A percentile compares a stretch with the other conserved stretches of the same genome.
Evolutionary conservation across 2,797 vertebrate genomes (phyloP).

Genomic region (Meda fulgida): DNA sequence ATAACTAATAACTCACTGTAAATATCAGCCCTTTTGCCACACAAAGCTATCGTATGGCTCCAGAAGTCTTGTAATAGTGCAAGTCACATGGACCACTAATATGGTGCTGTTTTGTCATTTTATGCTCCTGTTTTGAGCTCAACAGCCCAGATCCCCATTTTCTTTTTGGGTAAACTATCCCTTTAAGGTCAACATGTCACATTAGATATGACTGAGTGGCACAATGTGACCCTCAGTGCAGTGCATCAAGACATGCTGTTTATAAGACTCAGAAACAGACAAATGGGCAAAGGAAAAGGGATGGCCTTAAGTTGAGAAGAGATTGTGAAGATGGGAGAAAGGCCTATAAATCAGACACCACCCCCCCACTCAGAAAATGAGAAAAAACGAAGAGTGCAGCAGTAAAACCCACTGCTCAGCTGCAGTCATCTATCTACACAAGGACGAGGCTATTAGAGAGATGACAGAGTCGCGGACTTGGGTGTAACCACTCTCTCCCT

Average conservation of each 20-base stretch:
- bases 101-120: not conserved
- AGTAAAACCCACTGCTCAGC: conserved; percentile 62
- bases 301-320: conserved; percentile 50
- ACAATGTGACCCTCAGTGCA: not conserved
- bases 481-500: conserved; percentile 53
- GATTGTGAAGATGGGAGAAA: conserved; percentile 44
- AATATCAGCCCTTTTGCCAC: not conserved
- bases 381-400: conserved; percentile 45
- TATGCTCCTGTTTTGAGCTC: conserved; percentile 7
- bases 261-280: conserved; percentile 47
- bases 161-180: conserved; percentile 1
- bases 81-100: not conserved
- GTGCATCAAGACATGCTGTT: conserved; percentile 47
- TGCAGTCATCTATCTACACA: conserved; percentile 65
- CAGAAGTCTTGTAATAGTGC: not conserved
- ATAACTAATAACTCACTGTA: not conserved
- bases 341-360: conserved; percentile 58
- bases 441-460: conserved; percentile 64
- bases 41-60: not conserved
- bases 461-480: conserved; percentile 61
- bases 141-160: not conserved
- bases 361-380: conserved; percentile 46
- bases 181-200: conserved; percentile 35
- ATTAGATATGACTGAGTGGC: conserved; percentile 23
- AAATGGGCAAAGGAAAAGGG: conserved; percentile 50